Evolutionary conservation across 2,888 invertebrate genomes (phyloP), one percentile per base, ranked within the genome.

Genomic region (Mythimna loreyi): DNA sequence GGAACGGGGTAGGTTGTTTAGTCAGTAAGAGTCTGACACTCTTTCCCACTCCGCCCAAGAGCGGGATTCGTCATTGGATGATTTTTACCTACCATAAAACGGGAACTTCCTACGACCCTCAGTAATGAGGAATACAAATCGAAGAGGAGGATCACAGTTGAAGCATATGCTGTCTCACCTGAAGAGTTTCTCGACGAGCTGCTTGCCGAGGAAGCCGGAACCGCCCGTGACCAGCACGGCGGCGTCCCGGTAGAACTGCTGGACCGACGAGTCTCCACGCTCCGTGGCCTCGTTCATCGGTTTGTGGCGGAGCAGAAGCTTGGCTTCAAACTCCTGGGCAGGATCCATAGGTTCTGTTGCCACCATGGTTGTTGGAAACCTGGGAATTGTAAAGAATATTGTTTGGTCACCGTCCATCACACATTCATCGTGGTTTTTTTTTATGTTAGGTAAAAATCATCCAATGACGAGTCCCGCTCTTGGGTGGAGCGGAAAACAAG

Each of bases 191-290:
- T 99, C 99, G 0, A 99, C 95, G n/a, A 99, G 93, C 1, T 98
- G 98, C 94, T 99, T 99, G 47, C 99, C 99, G 89, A 99, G 96
- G 91, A 99, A 99, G 9, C 99, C 99, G 0, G 98, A 98, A n/a
- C 97, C 98, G 2, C 99, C 99, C 1, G 80, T 80, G 5, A 79
- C 7, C 9, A 79, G 69, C 4, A 81, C 56, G 0, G 30, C 28
- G 0, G 57, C 19, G 2, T 23, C 67, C 3, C n/a, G 2, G 43
- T 81, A 81, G 52, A 81, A 81, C 56, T 81, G 69, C 49, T 81
- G 80, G 7, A 81, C 67, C 0, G 69, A 11, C 1, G 80, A 81
- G 47, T 78, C 61, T 9, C 75, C 66, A 1, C 72, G 55, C 8
- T 67, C 69, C 0, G 62, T 78, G 1, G 67, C 75, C 3, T 59